phyloP scores from a whole-genome alignment of 2,888 invertebrate genomes.

The Coleophora flavipennella region DNA sequence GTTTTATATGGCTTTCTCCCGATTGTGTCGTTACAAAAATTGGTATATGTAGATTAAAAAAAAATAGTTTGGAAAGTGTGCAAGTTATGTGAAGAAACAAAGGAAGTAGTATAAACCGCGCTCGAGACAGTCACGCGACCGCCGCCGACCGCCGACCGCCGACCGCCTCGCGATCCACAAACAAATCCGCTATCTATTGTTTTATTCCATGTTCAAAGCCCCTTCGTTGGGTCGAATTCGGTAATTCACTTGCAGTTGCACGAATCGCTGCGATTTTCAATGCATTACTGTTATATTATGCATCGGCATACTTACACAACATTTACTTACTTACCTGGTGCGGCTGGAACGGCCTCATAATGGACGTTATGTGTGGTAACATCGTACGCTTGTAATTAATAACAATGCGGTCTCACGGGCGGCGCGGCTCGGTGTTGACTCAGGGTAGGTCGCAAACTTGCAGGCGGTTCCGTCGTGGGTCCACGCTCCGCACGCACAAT shows the following conservation, averaged over 20 bases:
- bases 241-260: conserved; percentile 19
- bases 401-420: conserved; percentile 32
- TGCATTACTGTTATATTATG: conserved; percentile 9
- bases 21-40: no score
- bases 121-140: conserved; percentile 59
- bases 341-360: conserved; percentile 13
- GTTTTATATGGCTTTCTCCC: no score
- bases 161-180: conserved; percentile 24
- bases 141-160: conserved; percentile 16
- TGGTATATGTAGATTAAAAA: no score
- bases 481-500: conserved; percentile 46
- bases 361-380: conserved; percentile 14
- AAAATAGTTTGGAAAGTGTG: conserved; percentile 22
- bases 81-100: conserved; percentile 54
- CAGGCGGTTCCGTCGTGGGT: conserved; percentile 35
- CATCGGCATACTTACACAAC: conserved; percentile 11
- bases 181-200: conserved; percentile 39
- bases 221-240: conserved; percentile 16
- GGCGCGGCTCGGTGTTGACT: conserved; percentile 36
- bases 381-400: conserved; percentile 27
- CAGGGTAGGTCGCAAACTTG: conserved; percentile 39
- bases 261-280: conserved; percentile 8
- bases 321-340: conserved; percentile 1
- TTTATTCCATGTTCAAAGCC: conserved; percentile 30
- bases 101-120: conserved; percentile 56